Evolutionary conservation across 2,797 vertebrate species (phyloP).

Genomic region (Lates japonicus): DNA sequence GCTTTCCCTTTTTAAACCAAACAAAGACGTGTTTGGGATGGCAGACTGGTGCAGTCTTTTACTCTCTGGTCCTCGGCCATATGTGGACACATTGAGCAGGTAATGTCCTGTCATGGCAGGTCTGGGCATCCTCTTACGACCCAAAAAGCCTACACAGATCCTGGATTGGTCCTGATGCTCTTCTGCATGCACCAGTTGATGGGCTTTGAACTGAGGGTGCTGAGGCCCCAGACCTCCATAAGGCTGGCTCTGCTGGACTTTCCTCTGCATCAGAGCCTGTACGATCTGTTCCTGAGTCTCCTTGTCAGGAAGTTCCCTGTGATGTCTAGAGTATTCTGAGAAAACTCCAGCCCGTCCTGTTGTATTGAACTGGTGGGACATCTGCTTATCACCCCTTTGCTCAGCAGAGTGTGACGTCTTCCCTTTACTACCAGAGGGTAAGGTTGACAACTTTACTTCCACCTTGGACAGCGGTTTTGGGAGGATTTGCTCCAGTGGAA

Average conservation of each 20-base stretch:
- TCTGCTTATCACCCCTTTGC: constrained; percentile 73
- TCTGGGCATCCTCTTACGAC: constrained; percentile 89
- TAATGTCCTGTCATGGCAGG: constrained; percentile 99
- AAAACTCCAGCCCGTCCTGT: constrained; percentile 75
- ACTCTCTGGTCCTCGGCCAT: constrained; percentile 92
- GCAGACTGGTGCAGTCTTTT: constrained; percentile 84
- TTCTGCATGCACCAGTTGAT: constrained; percentile 79
- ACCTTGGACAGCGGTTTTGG: constrained; percentile 89
- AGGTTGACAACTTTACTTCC: constrained; percentile 81
- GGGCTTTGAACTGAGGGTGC: constrained; percentile 79
- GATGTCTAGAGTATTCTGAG: constrained; percentile 77
- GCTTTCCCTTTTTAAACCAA: constrained; percentile 79
- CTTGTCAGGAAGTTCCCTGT: constrained; percentile 88
- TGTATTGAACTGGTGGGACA: constrained; percentile 73
- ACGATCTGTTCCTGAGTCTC: constrained; percentile 92
- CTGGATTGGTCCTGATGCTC: constrained; percentile 83
- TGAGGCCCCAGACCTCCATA: constrained; percentile 71
- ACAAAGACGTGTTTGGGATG: constrained; percentile 77
- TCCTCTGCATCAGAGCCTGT: constrained; percentile 90
- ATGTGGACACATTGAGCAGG: constrained; percentile 97
- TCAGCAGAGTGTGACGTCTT: constrained; percentile 53
- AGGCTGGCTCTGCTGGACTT: constrained; percentile 86
- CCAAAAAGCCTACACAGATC: constrained; percentile 89
- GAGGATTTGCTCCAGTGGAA: constrained; percentile 95
- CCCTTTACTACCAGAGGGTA: constrained; percentile 41